A percentile compares a stretch with the other conserved stretches of the same genome.
phyloP scores from a whole-genome alignment of 2,113 vertebrate genomes.

The Toxotes jaculatrix region DNA sequence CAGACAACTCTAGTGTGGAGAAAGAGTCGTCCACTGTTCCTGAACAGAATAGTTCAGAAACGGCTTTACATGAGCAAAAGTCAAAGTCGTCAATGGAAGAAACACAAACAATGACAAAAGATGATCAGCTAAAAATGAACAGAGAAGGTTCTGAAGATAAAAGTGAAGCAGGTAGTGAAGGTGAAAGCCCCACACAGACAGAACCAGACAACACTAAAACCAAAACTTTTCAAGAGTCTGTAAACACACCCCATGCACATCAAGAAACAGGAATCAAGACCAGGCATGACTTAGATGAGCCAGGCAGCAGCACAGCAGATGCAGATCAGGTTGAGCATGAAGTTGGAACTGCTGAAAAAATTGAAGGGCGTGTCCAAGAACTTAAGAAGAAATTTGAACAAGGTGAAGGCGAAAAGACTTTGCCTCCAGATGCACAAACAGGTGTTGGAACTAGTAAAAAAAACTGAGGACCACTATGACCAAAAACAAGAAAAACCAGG shows the following conservation, averaged over 20 bases:
- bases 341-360: neutral
- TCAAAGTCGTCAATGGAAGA: neutral
- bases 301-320: neutral
- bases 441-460: neutral
- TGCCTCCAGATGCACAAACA: neutral
- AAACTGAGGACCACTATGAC: neutral
- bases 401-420: too few relatives aligned
- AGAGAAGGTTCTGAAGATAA: neutral
- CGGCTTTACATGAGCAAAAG: neutral
- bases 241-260: fast-evolving
- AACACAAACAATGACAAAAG: neutral
- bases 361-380: too few relatives aligned
- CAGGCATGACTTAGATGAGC: neutral
- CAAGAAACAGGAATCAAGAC: neutral
- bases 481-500: neutral
- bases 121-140: neutral
- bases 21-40: fast-evolving
- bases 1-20: neutral
- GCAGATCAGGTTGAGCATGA: neutral
- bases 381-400: too few relatives aligned
- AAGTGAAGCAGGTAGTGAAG: neutral
- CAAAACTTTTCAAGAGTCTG: fast-evolving
- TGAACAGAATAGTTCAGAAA: neutral
- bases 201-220: neutral
- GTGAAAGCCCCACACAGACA: neutral